Conservation (phyloP, 2,888 invertebrate species). For the Arge pagana region DNA sequence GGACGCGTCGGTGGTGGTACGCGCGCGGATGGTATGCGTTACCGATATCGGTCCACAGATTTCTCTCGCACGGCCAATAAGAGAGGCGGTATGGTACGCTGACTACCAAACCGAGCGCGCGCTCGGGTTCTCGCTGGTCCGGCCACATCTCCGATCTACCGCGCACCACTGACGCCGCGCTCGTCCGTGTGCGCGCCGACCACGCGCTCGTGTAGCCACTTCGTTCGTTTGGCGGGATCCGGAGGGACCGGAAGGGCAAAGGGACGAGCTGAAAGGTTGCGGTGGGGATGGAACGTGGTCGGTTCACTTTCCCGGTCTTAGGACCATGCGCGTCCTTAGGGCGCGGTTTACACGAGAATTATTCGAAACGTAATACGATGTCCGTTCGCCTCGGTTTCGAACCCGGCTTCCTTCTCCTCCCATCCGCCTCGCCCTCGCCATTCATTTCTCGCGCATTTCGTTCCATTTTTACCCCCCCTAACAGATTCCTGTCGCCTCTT, state of each 20-base stretch:
- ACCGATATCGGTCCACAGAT: too few relatives aligned
- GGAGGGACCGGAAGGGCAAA: slow-evolving; percentile 17
- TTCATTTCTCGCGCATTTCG: not conserved
- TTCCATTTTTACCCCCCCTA: not conserved
- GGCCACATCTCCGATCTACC: too few relatives aligned
- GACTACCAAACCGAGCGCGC: too few relatives aligned
- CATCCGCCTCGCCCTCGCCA: not conserved
- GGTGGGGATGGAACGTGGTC: slow-evolving; percentile 58
- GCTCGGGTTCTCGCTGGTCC: too few relatives aligned
- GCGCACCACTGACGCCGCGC: too few relatives aligned
- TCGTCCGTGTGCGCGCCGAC: slow-evolving; percentile 7
- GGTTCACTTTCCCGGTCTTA: slow-evolving; percentile 56
- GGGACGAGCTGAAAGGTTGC: slow-evolving; percentile 19
- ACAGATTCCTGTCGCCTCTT: too few relatives aligned
- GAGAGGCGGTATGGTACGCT: too few relatives aligned
- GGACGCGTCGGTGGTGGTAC: too few relatives aligned
- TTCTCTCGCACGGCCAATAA: too few relatives aligned
- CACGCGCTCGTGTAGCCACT: slow-evolving; percentile 13
- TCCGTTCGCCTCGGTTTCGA: slow-evolving; percentile 49
- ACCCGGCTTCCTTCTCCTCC: slow-evolving; percentile 22
- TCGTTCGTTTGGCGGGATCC: slow-evolving; percentile 35
- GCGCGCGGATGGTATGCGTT: too few relatives aligned
- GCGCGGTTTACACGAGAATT: slow-evolving; percentile 57
- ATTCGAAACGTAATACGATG: too few relatives aligned
- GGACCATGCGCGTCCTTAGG: slow-evolving; percentile 51